phyloP scores from a whole-genome alignment of 2,797 vertebrate genomes.

The Euthynnus affinis region DNA sequence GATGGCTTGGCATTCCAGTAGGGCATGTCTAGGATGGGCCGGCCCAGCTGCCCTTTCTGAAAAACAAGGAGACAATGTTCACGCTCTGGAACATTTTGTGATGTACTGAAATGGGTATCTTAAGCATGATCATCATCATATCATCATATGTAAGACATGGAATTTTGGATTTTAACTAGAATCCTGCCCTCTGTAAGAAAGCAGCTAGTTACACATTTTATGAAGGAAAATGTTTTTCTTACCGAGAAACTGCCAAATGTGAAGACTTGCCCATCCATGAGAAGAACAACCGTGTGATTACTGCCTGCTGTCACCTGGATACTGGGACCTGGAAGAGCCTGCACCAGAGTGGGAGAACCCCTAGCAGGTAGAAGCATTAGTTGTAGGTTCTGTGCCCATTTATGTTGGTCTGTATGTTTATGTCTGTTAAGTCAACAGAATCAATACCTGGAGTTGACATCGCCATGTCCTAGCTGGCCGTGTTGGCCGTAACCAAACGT shows the following conservation, averaged over 20 bases:
- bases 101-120: neutral
- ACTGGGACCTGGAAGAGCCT: conserved; percentile 94
- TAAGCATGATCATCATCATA: neutral
- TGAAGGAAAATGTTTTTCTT: conserved; percentile 70
- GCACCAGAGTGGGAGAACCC: conserved; percentile 96
- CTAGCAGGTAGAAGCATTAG: conserved; percentile 75
- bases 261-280: conserved; percentile 98
- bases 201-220: neutral
- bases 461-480: conserved; percentile 97
- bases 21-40: conserved; percentile 97
- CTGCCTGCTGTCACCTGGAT: conserved; percentile 98
- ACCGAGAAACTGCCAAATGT: conserved; percentile 99
- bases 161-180: neutral
- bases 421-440: conserved; percentile 1
- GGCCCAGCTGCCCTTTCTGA: conserved; percentile 97
- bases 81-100: neutral
- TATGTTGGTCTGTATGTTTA: conserved; percentile 1
- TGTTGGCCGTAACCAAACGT: conserved; percentile 99
- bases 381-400: conserved; percentile 7
- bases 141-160: neutral
- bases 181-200: neutral
- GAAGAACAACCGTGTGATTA: conserved; percentile 97
- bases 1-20: conserved; percentile 99
- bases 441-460: conserved; percentile 96
- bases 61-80: conserved; percentile 16